phyloP scores from a whole-genome alignment of 2,888 invertebrate genomes.

The Thelaira solivaga region DNA sequence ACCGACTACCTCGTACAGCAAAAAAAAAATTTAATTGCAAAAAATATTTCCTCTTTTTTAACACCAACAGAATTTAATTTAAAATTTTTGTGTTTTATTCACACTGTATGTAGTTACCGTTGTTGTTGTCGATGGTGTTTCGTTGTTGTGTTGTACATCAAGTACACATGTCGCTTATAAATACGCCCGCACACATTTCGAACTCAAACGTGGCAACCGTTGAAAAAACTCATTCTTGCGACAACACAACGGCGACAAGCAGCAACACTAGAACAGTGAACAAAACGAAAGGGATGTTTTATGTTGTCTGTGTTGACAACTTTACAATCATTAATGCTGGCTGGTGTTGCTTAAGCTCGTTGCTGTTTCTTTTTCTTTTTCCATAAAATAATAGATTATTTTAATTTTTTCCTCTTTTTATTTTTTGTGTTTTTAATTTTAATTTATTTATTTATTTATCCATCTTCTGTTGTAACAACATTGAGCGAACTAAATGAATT shows the following conservation, averaged over 20 bases:
- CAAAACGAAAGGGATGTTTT: conserved; percentile 11
- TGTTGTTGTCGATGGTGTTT: conserved; percentile 1
- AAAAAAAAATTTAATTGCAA: conserved; percentile 35
- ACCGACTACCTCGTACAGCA: background rate
- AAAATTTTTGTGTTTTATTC: conserved; percentile 23
- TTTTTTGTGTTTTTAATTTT: too few relatives aligned
- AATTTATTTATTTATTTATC: conserved; percentile 26
- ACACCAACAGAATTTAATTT: conserved; percentile 26
- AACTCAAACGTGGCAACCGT: conserved; percentile 19
- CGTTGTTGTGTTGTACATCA: conserved; percentile 26
- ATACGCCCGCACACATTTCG: conserved; percentile 54
- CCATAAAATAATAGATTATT: conserved; percentile 5
- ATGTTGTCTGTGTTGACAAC: conserved; percentile 45
- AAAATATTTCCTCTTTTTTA: conserved; percentile 30
- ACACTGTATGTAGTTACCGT: conserved; percentile 2
- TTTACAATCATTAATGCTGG: conserved; percentile 27
- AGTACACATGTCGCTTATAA: conserved; percentile 50
- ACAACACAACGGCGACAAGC: background rate
- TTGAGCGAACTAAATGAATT: conserved; percentile 22
- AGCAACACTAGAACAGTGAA: background rate
- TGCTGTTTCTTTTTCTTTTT: background rate
- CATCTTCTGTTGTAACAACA: background rate
- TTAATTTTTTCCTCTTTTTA: conserved; percentile 3
- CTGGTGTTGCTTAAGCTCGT: conserved; percentile 16
- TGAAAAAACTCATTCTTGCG: conserved; percentile 10